Evolutionary conservation across 2,888 invertebrate species (phyloP).

Genomic region (Acronicta leporina): DNA sequence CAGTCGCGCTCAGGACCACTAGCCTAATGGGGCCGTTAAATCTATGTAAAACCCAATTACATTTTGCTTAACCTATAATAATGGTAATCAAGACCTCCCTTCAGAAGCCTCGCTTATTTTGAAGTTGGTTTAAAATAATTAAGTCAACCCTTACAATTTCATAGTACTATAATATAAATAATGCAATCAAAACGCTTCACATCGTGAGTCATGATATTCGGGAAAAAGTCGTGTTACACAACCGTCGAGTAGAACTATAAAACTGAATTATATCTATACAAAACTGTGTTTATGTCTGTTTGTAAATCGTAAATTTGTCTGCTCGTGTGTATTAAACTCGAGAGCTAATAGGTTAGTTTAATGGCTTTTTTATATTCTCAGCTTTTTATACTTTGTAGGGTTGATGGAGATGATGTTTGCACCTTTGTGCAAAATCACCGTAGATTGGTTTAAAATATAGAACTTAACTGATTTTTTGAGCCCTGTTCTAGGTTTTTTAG

Average conservation of each 20-base stretch:
- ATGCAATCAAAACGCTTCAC: constrained; percentile 30
- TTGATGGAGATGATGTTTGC: not conserved
- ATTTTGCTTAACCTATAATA: too few species aligned
- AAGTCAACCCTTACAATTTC: constrained; percentile 25
- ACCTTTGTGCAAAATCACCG: constrained; percentile 4
- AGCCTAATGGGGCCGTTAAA: too few species aligned
- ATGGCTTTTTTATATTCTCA: constrained; percentile 54
- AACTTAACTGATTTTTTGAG: too few species aligned
- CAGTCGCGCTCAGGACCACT: not conserved
- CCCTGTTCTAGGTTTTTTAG: too few species aligned
- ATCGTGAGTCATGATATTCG: constrained; percentile 37
- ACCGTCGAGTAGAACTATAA: constrained; percentile 45
- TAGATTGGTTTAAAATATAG: not conserved
- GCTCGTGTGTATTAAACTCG: constrained; percentile 50
- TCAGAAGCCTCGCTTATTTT: not conserved
- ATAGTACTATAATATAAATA: constrained; percentile 32
- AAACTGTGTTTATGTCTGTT: constrained; percentile 58
- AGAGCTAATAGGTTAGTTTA: constrained; percentile 57
- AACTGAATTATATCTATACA: constrained; percentile 57
- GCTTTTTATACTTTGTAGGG: constrained; percentile 49
- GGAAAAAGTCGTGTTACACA: constrained; percentile 43
- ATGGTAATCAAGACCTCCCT: too few species aligned
- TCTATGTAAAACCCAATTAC: too few species aligned
- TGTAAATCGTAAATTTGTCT: constrained; percentile 58
- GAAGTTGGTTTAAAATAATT: constrained; percentile 15